These are phyloP conservation scores for Lysiphlebus fabarum DNA, from an alignment of 1,140 invertebrate species.

Conservation along the genomic window DNA sequence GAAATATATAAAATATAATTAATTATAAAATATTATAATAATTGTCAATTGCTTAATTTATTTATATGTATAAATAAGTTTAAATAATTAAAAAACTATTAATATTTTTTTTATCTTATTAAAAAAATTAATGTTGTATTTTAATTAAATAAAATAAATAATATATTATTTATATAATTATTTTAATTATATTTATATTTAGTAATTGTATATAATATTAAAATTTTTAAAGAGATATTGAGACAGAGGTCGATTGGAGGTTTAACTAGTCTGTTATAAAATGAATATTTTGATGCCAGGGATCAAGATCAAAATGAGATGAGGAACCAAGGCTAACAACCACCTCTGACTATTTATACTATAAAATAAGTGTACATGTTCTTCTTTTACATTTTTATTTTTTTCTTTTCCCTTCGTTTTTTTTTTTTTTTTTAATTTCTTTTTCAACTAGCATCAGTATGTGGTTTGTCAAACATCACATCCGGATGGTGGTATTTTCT, in stretches of 20 bases:
- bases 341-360: conserved; percentile 42
- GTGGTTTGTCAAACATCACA: conserved; percentile 42
- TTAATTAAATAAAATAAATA: no score
- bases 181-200: background rate
- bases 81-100: no score
- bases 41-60: no score
- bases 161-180: no score
- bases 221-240: background rate
- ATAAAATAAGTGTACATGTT: conserved; percentile 27
- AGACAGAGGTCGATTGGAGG: conserved; percentile 6
- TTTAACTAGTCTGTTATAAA: background rate
- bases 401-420: background rate
- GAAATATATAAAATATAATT: no score
- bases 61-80: no score
- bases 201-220: background rate
- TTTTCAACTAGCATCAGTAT: conserved; percentile 17
- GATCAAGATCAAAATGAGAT: conserved; percentile 7
- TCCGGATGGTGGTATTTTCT: conserved; percentile 37
- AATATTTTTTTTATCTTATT: no score
- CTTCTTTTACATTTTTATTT: no score
- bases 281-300: background rate
- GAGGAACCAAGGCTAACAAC: conserved; percentile 24
- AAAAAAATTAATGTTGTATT: no score
- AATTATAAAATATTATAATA: no score
- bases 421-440: conserved; percentile 21